phyloP scores from a whole-genome alignment of 2,888 invertebrate genomes.

The Drosophila aldrichi region DNA sequence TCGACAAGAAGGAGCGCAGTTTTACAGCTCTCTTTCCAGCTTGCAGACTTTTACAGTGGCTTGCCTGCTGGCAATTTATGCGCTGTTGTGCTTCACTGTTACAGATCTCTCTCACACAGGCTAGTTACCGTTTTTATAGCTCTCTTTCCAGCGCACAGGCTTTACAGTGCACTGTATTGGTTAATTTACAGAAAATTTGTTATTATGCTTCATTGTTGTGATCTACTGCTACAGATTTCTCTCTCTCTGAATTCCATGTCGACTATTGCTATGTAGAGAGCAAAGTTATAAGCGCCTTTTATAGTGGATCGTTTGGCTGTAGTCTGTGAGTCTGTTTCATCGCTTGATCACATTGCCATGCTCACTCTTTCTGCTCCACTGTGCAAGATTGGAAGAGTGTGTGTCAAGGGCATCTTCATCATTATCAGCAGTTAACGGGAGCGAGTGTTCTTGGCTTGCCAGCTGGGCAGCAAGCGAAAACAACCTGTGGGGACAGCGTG shows the following conservation, averaged over 20 bases:
- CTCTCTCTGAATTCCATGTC: background rate
- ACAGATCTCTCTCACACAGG: background rate
- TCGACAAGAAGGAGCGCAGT: background rate
- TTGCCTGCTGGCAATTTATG: background rate
- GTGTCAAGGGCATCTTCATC: conserved; percentile 60
- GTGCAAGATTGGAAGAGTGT: conserved; percentile 31
- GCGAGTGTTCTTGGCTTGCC: conserved; percentile 14
- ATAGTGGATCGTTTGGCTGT: background rate
- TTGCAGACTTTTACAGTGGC: background rate
- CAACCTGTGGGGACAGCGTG: conserved; percentile 39
- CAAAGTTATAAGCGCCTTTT: background rate
- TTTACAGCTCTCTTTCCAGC: conserved; percentile 7
- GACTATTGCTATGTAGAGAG: background rate
- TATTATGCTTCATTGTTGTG: too few species aligned
- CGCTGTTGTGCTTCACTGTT: conserved; percentile 17
- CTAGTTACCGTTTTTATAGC: background rate
- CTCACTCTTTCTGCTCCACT: conserved; percentile 20
- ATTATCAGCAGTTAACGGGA: conserved; percentile 71
- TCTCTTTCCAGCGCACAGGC: conserved; percentile 1
- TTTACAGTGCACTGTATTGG: too few species aligned
- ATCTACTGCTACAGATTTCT: background rate
- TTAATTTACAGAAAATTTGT: too few species aligned
- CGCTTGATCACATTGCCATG: background rate
- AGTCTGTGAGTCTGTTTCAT: too few species aligned
- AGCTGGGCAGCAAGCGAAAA: conserved; percentile 6